These are phyloP conservation scores for Amphiura filiformis DNA, from an alignment of 35 echinoderm and acorn worm genomes.

Conservation along the genomic window DNA sequence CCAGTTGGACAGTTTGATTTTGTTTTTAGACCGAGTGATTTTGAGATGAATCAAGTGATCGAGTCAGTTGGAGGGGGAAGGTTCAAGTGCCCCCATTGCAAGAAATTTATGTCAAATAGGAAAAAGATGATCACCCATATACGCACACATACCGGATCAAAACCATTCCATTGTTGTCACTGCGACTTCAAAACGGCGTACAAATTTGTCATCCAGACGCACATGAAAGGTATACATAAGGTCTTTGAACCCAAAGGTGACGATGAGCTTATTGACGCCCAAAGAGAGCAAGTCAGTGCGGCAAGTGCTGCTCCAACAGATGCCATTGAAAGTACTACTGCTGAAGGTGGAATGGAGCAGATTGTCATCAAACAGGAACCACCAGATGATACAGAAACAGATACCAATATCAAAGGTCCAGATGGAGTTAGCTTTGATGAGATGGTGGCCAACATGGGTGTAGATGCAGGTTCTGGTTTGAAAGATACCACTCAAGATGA, in stretches of 20 bases:
- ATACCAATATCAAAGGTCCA: too few species aligned
- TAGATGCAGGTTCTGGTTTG: not conserved
- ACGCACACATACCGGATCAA: not conserved
- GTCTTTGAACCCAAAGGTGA: not conserved
- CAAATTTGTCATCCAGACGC: not conserved
- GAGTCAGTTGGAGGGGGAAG: not conserved
- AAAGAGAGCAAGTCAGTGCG: not conserved
- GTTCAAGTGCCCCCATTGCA: not conserved
- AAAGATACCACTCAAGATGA: not conserved
- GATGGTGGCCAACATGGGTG: not conserved
- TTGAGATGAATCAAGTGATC: not conserved
- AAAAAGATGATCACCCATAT: not conserved
- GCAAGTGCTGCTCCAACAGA: not conserved
- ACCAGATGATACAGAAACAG: not conserved
- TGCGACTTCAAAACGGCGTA: not conserved
- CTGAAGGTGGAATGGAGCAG: not conserved
- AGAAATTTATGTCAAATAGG: not conserved
- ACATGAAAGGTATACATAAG: constrained; percentile 1
- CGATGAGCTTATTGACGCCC: not conserved
- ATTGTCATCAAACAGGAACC: not conserved
- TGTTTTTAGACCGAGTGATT: not conserved
- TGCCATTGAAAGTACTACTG: not conserved
- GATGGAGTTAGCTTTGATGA: not conserved
- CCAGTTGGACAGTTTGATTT: not conserved
- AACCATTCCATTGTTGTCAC: not conserved